Evolutionary conservation across 2,113 vertebrate genomes (phyloP).

Genomic region (Mirza zaza): DNA sequence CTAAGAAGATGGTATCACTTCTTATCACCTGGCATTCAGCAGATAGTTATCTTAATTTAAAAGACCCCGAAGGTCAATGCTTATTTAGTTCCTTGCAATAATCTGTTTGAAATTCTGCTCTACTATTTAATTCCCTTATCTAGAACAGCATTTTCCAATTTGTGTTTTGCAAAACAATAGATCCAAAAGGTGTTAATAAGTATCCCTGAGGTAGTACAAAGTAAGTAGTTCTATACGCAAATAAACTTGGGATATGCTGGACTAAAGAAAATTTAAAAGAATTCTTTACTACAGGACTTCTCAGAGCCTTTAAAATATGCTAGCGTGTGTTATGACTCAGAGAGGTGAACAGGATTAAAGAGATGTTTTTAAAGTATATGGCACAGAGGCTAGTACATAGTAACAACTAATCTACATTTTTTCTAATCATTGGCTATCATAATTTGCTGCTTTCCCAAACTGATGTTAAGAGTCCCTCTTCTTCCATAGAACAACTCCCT

Average conservation of each 20-base stretch:
- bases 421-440: not conserved
- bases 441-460: not conserved
- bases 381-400: too few species aligned
- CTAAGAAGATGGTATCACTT: slow-evolving; percentile 31
- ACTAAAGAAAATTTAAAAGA: not conserved
- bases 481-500: not conserved
- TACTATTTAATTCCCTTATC: slow-evolving; percentile 47
- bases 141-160: not conserved
- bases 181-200: slow-evolving; percentile 1
- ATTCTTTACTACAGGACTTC: slow-evolving; percentile 42
- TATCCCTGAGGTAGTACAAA: not conserved
- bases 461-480: not conserved
- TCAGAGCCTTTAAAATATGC: slow-evolving; percentile 40
- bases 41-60: slow-evolving; percentile 58
- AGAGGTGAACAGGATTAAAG: not conserved
- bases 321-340: not conserved
- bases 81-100: slow-evolving; percentile 47
- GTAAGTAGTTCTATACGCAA: not conserved
- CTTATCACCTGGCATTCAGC: not conserved
- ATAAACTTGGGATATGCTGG: not conserved
- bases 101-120: slow-evolving; percentile 42
- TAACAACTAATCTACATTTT: not conserved
- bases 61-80: slow-evolving; percentile 50
- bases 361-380: not conserved
- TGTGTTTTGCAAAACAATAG: slow-evolving; percentile 39